Conservation (phyloP, 2,113 vertebrate genomes). For the Eulemur macaco region DNA sequence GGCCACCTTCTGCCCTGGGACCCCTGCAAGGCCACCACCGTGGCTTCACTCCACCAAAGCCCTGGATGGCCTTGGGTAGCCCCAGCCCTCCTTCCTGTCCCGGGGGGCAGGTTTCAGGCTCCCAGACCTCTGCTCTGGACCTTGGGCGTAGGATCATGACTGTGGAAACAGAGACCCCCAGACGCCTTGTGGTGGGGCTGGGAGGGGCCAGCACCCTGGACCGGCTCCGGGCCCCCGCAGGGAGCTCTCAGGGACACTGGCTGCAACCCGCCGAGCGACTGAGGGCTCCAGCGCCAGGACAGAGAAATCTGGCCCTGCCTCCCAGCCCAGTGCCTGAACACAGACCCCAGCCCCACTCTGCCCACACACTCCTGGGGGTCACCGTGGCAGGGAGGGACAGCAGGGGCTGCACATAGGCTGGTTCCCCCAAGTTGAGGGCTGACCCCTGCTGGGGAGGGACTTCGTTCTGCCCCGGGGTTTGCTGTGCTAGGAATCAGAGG, state of each 20-base stretch:
- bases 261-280: not conserved
- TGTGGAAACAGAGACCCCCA: too few species aligned
- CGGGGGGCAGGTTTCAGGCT: fast-evolving
- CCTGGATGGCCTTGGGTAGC: not conserved
- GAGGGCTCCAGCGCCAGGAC: not conserved
- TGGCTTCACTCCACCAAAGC: not conserved
- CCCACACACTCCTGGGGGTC: too few species aligned
- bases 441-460: not conserved
- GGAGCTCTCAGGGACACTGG: not conserved
- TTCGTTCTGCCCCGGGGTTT: not conserved
- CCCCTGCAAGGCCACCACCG: fast-evolving
- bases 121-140: not conserved
- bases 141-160: too few species aligned
- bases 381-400: fast-evolving
- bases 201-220: not conserved
- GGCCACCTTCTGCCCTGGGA: too few species aligned
- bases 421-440: not conserved
- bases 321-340: fast-evolving
- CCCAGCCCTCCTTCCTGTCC: not conserved
- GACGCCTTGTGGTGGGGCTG: not conserved
- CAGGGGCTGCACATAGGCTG: not conserved
- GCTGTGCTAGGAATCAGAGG: not conserved
- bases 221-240: not conserved
- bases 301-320: not conserved
- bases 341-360: not conserved